phyloP scores from a whole-genome alignment of 2,888 invertebrate genomes.

The Drosophila suboccidentalis region DNA sequence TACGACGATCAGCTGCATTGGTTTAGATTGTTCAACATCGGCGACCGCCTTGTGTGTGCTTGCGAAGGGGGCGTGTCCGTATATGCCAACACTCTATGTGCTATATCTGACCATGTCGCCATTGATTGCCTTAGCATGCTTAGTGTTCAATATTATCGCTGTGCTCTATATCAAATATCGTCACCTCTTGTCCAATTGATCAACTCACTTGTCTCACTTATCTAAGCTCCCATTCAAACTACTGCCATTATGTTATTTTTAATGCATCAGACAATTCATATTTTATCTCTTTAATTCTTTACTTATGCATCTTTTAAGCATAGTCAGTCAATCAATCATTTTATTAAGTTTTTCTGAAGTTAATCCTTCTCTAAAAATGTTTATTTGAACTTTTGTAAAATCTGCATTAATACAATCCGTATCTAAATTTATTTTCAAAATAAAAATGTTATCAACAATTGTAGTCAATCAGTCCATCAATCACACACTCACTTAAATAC shows the following conservation, averaged over 20 bases:
- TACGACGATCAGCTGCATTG: conserved; percentile 71
- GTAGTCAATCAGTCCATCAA: neutral
- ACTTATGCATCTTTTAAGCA: neutral
- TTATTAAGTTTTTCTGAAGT: neutral
- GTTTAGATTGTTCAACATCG: conserved; percentile 59
- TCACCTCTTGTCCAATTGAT: conserved; percentile 61
- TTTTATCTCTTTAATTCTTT: neutral
- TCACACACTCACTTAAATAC: neutral
- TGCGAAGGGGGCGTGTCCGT: conserved; percentile 83
- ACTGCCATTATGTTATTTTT: conserved; percentile 12
- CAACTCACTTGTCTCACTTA: neutral
- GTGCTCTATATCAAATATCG: conserved; percentile 77
- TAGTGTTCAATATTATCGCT: conserved; percentile 81
- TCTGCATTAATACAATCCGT: neutral
- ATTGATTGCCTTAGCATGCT: conserved; percentile 83
- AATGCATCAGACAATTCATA: neutral
- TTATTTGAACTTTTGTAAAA: neutral
- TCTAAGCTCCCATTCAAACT: conserved; percentile 21
- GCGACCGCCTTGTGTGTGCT: conserved; percentile 79
- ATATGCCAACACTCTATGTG: conserved; percentile 83
- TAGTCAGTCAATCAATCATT: neutral
- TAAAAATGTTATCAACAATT: neutral
- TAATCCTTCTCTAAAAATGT: neutral
- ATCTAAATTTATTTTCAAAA: neutral
- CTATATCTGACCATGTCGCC: conserved; percentile 84